Evolutionary conservation across 1,140 invertebrate genomes (phyloP).

Genomic region (Helicoverpa armigera): DNA sequence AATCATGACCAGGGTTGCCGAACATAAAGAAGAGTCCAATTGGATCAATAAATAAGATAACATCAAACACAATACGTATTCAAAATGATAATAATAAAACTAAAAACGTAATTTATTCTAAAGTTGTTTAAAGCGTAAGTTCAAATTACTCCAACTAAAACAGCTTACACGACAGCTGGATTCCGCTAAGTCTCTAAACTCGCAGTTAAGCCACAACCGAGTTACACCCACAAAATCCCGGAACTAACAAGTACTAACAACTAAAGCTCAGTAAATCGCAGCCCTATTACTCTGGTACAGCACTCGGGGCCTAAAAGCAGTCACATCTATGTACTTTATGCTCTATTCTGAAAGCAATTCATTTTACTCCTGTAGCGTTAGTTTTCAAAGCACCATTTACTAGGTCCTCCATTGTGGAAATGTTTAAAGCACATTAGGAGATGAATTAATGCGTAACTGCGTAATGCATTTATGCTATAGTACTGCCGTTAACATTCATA

Average conservation of each 20-base stretch:
- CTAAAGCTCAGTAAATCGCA: constrained; percentile 16
- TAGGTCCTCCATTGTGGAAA: background rate
- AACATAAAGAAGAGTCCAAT: too few relatives aligned
- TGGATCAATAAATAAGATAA: too few relatives aligned
- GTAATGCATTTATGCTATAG: constrained; percentile 13
- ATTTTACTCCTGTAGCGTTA: constrained; percentile 25
- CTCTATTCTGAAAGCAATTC: constrained; percentile 41
- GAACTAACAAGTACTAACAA: constrained; percentile 30
- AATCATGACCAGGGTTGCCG: constrained; percentile 1
- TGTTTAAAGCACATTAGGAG: background rate
- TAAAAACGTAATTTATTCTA: too few relatives aligned
- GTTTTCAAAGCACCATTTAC: constrained; percentile 20
- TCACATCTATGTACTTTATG: constrained; percentile 23
- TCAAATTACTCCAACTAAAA: background rate
- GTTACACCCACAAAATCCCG: constrained; percentile 15
- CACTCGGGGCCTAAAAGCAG: constrained; percentile 29
- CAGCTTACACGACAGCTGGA: background rate
- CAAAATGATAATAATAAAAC: too few relatives aligned
- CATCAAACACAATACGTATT: too few relatives aligned
- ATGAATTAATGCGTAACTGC: constrained; percentile 13
- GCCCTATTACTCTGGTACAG: constrained; percentile 15
- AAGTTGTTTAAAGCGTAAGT: too few relatives aligned
- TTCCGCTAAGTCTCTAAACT: constrained; percentile 2
- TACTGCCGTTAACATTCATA: background rate
- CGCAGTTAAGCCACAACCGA: background rate